A percentile compares a stretch with the other conserved stretches of the same genome.
Conservation (phyloP, 2,888 invertebrate species). For the Ferrisia virgata region DNA sequence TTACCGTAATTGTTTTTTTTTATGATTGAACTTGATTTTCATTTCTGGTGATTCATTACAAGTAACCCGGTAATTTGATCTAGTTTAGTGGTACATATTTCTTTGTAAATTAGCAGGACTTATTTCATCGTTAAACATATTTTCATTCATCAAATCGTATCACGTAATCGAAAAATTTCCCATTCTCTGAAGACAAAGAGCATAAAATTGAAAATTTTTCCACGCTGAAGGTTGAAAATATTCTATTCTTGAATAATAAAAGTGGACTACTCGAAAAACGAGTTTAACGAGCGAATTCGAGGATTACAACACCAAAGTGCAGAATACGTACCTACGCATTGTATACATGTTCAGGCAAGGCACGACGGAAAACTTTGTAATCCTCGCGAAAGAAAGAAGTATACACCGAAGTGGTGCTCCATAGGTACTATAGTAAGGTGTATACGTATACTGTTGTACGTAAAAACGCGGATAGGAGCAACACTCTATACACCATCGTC, state of each 20-base stretch:
- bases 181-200: background rate
- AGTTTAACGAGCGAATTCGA: background rate
- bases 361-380: background rate
- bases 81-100: no score
- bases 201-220: background rate
- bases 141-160: no score
- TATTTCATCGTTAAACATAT: no score
- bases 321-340: background rate
- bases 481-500: background rate
- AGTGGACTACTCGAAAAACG: background rate
- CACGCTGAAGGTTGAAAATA: background rate
- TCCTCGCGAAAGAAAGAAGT: background rate
- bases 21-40: no score
- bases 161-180: background rate
- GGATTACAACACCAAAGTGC: background rate
- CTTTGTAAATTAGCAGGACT: no score
- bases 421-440: background rate
- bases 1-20: no score
- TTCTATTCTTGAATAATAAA: background rate
- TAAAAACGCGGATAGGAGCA: background rate
- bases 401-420: background rate
- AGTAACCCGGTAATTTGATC: no score
- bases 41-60: no score
- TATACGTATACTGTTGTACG: background rate
- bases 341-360: background rate